A percentile compares a stretch with the other conserved stretches of the same genome.
These are phyloP conservation scores for Dioctria linearis DNA, from an alignment of 2,888 invertebrate species.

Conservation along the genomic window DNA sequence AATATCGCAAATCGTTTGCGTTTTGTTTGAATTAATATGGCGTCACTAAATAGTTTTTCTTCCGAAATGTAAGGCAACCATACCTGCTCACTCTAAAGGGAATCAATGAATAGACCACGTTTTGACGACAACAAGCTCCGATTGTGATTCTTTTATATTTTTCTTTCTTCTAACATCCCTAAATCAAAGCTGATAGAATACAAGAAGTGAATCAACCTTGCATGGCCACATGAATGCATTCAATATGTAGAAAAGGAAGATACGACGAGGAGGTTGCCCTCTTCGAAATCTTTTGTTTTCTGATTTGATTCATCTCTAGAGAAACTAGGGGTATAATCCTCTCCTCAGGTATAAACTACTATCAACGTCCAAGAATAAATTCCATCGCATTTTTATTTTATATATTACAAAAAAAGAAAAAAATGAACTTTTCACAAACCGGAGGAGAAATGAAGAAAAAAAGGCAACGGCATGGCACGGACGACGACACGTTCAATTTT, in stretches of 20 bases:
- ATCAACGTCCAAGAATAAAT: constrained; percentile 14
- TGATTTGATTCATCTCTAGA: neutral
- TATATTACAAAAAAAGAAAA: neutral
- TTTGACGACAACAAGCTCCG: constrained; percentile 33
- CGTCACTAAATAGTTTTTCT: constrained; percentile 29
- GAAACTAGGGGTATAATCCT: neutral
- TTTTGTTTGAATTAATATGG: constrained; percentile 31
- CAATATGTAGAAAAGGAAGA: no score
- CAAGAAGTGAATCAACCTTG: constrained; percentile 39
- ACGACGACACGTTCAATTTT: constrained; percentile 33
- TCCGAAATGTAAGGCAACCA: constrained; percentile 32
- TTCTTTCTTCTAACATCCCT: constrained; percentile 38
- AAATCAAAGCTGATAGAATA: constrained; percentile 21
- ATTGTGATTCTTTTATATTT: constrained; percentile 50
- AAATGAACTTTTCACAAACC: neutral
- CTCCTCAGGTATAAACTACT: constrained; percentile 20
- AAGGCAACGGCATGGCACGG: no score
- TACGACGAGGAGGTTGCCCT: constrained; percentile 37
- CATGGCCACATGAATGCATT: constrained; percentile 26
- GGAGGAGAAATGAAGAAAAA: neutral
- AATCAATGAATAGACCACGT: constrained; percentile 42
- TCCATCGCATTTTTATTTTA: constrained; percentile 1
- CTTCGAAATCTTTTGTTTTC: constrained; percentile 23
- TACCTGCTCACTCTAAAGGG: neutral
- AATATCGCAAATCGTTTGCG: constrained; percentile 26